Evolutionary conservation across 2,113 vertebrate genomes (phyloP).

Genomic region (Solenodon paradoxus): DNA sequence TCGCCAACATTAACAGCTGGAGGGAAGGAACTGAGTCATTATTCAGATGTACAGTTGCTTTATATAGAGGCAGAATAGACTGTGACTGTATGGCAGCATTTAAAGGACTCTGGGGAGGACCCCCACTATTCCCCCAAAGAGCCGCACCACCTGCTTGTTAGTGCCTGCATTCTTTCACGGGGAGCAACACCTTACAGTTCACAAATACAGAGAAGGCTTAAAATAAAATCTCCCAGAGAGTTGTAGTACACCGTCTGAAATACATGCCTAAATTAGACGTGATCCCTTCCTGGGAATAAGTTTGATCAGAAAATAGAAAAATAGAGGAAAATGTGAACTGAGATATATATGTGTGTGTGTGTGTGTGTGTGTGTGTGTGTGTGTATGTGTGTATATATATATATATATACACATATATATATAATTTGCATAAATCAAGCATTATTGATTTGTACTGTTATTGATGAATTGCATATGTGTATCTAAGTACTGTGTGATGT

Average conservation of each 20-base stretch:
- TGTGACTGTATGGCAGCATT: neutral
- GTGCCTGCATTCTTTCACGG: neutral
- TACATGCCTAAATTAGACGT: constrained; percentile 37
- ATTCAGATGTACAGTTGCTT: constrained; percentile 54
- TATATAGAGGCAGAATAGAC: constrained; percentile 46
- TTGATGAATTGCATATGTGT: neutral
- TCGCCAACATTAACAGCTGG: constrained; percentile 54
- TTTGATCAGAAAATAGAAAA: constrained; percentile 38
- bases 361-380: too few relatives aligned
- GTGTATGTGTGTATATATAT: too few relatives aligned
- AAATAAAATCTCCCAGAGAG: constrained; percentile 53
- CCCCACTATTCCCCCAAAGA: neutral
- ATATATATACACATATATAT: neutral
- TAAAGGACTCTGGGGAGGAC: constrained; percentile 41
- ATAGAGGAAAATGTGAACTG: neutral
- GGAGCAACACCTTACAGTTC: constrained; percentile 43
- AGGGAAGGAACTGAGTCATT: constrained; percentile 60
- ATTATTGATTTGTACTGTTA: neutral
- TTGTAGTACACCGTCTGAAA: constrained; percentile 36
- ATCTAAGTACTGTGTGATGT: neutral
- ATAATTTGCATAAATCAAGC: neutral
- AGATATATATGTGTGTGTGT: neutral
- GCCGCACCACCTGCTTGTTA: neutral
- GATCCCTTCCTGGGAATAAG: constrained; percentile 12
- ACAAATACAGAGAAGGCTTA: constrained; percentile 26